Evolutionary conservation across 2,888 invertebrate species (phyloP).

Genomic region (Philopedon plagiatum): DNA sequence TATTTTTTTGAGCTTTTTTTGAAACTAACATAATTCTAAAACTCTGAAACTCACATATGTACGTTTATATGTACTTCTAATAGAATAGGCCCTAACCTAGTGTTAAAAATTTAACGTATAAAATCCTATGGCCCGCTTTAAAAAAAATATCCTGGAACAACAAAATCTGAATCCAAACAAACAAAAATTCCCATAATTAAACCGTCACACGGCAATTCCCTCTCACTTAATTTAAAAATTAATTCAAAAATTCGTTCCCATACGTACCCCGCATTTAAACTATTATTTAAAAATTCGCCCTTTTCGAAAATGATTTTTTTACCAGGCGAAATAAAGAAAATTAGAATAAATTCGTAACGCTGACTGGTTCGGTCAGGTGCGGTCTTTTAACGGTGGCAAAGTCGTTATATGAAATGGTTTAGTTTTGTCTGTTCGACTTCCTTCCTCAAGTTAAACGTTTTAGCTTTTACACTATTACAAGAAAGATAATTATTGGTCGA

Average conservation of each 20-base stretch:
- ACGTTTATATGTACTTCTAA: too few relatives aligned
- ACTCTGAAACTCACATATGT: too few relatives aligned
- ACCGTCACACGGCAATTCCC: not conserved
- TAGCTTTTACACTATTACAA: slow-evolving; percentile 3
- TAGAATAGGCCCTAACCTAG: too few relatives aligned
- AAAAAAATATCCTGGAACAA: too few relatives aligned
- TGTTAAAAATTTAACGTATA: too few relatives aligned
- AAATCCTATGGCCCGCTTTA: too few relatives aligned
- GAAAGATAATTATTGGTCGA: slow-evolving; percentile 12
- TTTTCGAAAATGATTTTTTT: slow-evolving; percentile 25
- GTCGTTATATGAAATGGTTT: slow-evolving; percentile 18
- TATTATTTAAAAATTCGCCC: slow-evolving; percentile 20
- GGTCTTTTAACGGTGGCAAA: slow-evolving; percentile 22
- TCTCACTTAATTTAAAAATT: not conserved
- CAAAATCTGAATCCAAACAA: not conserved
- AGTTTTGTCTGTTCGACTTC: slow-evolving; percentile 18
- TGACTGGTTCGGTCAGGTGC: slow-evolving; percentile 37
- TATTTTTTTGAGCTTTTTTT: too few relatives aligned
- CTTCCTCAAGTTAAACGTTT: slow-evolving; percentile 21
- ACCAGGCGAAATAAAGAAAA: slow-evolving; percentile 32
- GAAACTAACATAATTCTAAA: too few relatives aligned
- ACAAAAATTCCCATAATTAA: not conserved
- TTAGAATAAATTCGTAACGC: slow-evolving; percentile 43
- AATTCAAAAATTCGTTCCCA: slow-evolving; percentile 24
- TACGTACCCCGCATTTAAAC: slow-evolving; percentile 4